Evolutionary conservation across 1,140 invertebrate genomes (phyloP), one percentile per base, ranked within the genome.

Genomic region (Pseudomyrmex cubaensis): DNA sequence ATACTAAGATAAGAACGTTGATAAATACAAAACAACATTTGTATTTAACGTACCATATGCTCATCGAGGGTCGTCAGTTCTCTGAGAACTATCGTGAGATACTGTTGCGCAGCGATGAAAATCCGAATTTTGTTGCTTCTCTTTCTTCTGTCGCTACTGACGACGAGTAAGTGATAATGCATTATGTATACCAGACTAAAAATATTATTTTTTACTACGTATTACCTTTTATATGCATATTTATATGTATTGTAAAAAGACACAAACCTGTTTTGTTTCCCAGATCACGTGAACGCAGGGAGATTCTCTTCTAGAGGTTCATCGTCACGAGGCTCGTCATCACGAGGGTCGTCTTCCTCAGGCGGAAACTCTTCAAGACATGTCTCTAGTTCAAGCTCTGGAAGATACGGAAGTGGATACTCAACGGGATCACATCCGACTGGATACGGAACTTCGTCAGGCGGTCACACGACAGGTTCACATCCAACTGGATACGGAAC

Each of bases 61-160:
- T 35, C 35, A 0, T 1, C 54, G 17, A 9, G n/a, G 12, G 10
- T 50, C 13, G 48, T 15, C 67, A 86, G 61, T 77, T 59, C 5
- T 22, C 0, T 1, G 22, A 7, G 20, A 46, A 48, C 44, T 2
- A 44, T n/a, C 17, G 64, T 15, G 10, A 10, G 17, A 56, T 2
- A 13, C 22, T 77, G 48, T 2, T 7, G 59, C 35, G 4, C 10
- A 57, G 63, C 13, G 5, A 88, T 88, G 85, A 82, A 70, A 13
- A 72, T 73, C 13, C 84, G 56, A 44, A 59, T 73, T 67, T 85
- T 76, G 13, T 2, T 87, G n/a, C n/a, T 77, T 48, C 13, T 87
- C 12, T 22, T 87, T 54, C 61, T 59, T 1, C 10, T 67, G 8
- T 8, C 46, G 7, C 2, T 85, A 12, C 10, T 62, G 56, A 7